phyloP scores from a whole-genome alignment of 2,888 invertebrate species.

The Aporophyla nigra region DNA sequence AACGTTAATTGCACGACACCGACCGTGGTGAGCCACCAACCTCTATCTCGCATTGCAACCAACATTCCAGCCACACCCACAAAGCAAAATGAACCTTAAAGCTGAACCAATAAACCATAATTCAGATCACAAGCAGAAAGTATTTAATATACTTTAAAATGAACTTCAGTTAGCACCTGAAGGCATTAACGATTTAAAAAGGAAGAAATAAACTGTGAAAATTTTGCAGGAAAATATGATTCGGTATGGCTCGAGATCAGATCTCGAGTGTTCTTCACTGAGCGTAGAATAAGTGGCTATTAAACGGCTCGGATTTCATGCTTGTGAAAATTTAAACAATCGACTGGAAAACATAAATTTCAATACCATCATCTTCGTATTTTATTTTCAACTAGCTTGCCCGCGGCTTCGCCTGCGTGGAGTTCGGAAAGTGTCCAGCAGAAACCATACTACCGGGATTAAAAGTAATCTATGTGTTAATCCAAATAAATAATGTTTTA shows the following conservation, averaged over 20 bases:
- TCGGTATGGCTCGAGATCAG: conserved; percentile 44
- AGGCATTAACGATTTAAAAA: conserved; percentile 71
- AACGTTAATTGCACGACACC: conserved; percentile 87
- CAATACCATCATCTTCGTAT: conserved; percentile 8
- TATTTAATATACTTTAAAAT: conserved; percentile 71
- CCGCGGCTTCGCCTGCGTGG: too few relatives aligned
- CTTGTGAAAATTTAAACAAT: conserved; percentile 40
- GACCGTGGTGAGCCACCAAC: conserved; percentile 70
- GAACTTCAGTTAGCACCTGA: conserved; percentile 73
- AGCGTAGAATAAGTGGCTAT: conserved; percentile 47
- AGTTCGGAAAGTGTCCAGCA: too few relatives aligned
- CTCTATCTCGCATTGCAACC: conserved; percentile 76
- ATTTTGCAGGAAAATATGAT: conserved; percentile 60
- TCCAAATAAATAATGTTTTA: too few relatives aligned
- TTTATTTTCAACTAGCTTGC: conserved; percentile 7
- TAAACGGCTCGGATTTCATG: conserved; percentile 48
- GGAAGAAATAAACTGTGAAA: conserved; percentile 64
- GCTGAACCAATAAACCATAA: conserved; percentile 49
- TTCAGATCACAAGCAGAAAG: conserved; percentile 50
- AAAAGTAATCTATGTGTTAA: too few relatives aligned
- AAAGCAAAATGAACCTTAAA: conserved; percentile 69
- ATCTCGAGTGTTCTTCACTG: conserved; percentile 45
- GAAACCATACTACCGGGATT: too few relatives aligned
- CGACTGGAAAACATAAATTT: conserved; percentile 40
- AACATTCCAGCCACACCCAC: conserved; percentile 70